Evolutionary conservation across 2,888 invertebrate species (phyloP), one percentile per base, ranked within the genome.

Genomic region (Oscheius sp.): DNA sequence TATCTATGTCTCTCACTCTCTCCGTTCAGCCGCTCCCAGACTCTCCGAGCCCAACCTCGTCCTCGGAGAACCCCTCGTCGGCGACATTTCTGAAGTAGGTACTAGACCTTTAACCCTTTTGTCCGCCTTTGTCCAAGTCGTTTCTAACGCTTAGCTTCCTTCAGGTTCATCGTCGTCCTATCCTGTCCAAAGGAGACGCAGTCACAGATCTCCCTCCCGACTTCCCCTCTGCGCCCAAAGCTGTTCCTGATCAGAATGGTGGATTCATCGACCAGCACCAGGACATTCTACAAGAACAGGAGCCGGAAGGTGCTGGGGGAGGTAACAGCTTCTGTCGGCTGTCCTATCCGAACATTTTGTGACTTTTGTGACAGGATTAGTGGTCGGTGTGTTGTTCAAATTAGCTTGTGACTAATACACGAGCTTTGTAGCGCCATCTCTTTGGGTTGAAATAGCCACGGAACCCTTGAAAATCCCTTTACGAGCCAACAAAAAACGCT

Each of bases 91-190:
- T 2, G 78, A 78, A 21, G 77, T 77, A 53, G 11, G 48, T 42
- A 33, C 4, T 1, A 29, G 7, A 10, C 10, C n/a, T 63, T 3
- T 21, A 42, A 29, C 9, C 21, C 35, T n/a, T 11, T 53, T 53
- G 53, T 29, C 53, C 29, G 53, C n/a, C 50, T 50, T 9, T 13
- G 13, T 50, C 9, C 9, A 29, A 21, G 53, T 53, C 53, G 53
- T 32, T 57, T 21, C 29, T 37, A 33, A 47, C 9, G 13, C 29
- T 70, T 29, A 32, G n/a, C 29, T 21, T 32, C 37, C 70, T 68
- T 29, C 63, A 81, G 68, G 75, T 82, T 11, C 82, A 82, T 29
- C 55, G 71, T 47, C 73, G 82, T 2, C 82, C 82, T 13, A 82
- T 82, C 42, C 68, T 78, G 2, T 58, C 66, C 1, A 82, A 79